These are phyloP conservation scores for Carcina quercana DNA, from an alignment of 2,888 invertebrate genomes.

Conservation along the genomic window DNA sequence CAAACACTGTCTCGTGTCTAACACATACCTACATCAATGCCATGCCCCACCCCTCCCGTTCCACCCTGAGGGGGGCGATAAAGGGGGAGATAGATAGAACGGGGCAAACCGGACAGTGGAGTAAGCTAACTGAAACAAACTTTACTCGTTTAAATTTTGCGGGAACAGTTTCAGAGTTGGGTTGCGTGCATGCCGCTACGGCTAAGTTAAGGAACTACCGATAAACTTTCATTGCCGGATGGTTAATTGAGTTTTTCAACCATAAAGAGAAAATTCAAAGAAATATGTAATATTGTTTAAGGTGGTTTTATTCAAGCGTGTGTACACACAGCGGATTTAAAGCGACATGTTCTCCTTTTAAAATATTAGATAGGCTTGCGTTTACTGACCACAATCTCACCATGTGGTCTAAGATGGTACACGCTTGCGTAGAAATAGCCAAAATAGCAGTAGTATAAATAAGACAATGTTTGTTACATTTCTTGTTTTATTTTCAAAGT, in stretches of 20 bases:
- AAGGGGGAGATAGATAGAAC: conserved; percentile 16
- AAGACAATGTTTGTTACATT: no score
- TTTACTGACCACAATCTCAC: no score
- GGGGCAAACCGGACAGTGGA: conserved; percentile 51
- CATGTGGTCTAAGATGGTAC: no score
- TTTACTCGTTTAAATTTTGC: conserved; percentile 74
- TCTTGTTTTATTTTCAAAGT: no score
- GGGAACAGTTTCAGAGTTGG: conserved; percentile 47
- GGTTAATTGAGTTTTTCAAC: conserved; percentile 45
- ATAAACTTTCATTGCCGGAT: conserved; percentile 43
- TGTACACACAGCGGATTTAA: no score
- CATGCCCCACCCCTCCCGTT: conserved; percentile 20
- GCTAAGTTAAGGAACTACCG: conserved; percentile 45
- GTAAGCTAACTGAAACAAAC: conserved; percentile 64
- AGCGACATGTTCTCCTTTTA: no score
- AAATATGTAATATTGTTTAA: no score
- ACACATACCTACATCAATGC: conserved; percentile 49
- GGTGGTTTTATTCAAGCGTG: no score
- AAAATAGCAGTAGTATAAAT: no score
- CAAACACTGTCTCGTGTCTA: conserved; percentile 44
- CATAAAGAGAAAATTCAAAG: conserved; percentile 7
- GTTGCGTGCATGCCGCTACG: conserved; percentile 49
- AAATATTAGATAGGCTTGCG: no score
- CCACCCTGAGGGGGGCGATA: conserved; percentile 12
- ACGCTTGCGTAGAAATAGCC: no score